phyloP scores from a whole-genome alignment of 1,140 invertebrate species.

The Tetramorium parvispinum region DNA sequence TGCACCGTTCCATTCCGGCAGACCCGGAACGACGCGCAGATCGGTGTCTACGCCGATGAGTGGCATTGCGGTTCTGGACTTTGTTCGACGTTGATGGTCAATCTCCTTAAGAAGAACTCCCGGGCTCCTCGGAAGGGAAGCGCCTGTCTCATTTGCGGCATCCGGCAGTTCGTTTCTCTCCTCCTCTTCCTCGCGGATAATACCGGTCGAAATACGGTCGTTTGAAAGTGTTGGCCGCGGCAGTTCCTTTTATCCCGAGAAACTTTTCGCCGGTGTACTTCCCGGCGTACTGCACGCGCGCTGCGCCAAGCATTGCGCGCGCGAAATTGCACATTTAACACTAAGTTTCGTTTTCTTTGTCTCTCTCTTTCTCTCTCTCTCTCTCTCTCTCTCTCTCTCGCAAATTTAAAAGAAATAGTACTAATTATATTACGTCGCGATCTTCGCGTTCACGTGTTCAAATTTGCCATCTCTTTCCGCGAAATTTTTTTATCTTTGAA shows the following conservation, averaged over 20 bases:
- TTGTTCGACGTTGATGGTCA: constrained; percentile 47
- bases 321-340: constrained; percentile 39
- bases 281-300: neutral
- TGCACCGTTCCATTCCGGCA: constrained; percentile 2
- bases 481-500: constrained; percentile 8
- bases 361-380: neutral
- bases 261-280: constrained; percentile 55
- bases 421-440: constrained; percentile 7
- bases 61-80: constrained; percentile 50
- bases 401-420: constrained; percentile 9
- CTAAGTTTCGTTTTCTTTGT: neutral
- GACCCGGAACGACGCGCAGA: constrained; percentile 19
- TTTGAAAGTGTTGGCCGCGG: constrained; percentile 56
- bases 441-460: neutral
- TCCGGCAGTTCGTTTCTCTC: constrained; percentile 46
- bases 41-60: constrained; percentile 39
- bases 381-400: neutral
- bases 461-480: neutral
- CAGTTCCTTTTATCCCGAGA: constrained; percentile 55
- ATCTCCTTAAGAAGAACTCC: constrained; percentile 65
- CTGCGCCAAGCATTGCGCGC: neutral
- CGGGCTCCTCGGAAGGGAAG: constrained; percentile 37
- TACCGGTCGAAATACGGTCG: constrained; percentile 64
- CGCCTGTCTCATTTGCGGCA: constrained; percentile 67
- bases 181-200: constrained; percentile 41